Conservation (phyloP, 2,888 invertebrate genomes). For the Parnassius mnemosyne region DNA sequence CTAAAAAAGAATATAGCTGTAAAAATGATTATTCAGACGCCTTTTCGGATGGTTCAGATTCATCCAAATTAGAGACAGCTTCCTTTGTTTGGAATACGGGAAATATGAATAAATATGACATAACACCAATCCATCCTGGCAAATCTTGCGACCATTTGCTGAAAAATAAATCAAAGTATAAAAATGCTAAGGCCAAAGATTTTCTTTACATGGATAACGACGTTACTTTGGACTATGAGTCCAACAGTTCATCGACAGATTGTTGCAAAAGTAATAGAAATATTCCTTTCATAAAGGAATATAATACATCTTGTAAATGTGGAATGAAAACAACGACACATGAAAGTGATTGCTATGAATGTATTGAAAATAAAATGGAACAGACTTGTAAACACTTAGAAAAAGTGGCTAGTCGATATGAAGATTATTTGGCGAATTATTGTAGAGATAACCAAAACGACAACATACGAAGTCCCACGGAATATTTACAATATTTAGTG, state of each 20-base stretch:
- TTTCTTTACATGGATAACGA: slow-evolving; percentile 44
- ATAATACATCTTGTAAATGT: slow-evolving; percentile 33
- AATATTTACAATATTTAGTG: slow-evolving; percentile 80
- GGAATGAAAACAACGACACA: slow-evolving; percentile 30
- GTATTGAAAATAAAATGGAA: slow-evolving; percentile 51
- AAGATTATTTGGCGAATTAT: slow-evolving; percentile 48
- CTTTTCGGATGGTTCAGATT: slow-evolving; percentile 51
- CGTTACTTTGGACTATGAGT: slow-evolving; percentile 11
- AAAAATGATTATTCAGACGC: slow-evolving; percentile 34
- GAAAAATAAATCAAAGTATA: slow-evolving; percentile 44
- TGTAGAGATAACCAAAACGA: slow-evolving; percentile 26
- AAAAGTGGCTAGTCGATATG: slow-evolving; percentile 52
- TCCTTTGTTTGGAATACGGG: slow-evolving; percentile 55
- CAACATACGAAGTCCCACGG: slow-evolving; percentile 67
- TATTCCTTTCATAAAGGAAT: slow-evolving; percentile 33
- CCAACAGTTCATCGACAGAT: slow-evolving; percentile 15
- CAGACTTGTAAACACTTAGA: slow-evolving; percentile 60
- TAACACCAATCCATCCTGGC: slow-evolving; percentile 10
- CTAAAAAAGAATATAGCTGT: slow-evolving; percentile 30
- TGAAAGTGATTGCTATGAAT: slow-evolving; percentile 38
- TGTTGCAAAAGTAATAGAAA: slow-evolving; percentile 37
- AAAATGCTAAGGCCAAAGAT: slow-evolving; percentile 46
- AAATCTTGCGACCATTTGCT: slow-evolving; percentile 47
- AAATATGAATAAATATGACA: slow-evolving; percentile 2
- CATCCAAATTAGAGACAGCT: slow-evolving; percentile 52